Evolutionary conservation across 2,113 vertebrate genomes (phyloP).

Genomic region (Perognathus longimembris): DNA sequence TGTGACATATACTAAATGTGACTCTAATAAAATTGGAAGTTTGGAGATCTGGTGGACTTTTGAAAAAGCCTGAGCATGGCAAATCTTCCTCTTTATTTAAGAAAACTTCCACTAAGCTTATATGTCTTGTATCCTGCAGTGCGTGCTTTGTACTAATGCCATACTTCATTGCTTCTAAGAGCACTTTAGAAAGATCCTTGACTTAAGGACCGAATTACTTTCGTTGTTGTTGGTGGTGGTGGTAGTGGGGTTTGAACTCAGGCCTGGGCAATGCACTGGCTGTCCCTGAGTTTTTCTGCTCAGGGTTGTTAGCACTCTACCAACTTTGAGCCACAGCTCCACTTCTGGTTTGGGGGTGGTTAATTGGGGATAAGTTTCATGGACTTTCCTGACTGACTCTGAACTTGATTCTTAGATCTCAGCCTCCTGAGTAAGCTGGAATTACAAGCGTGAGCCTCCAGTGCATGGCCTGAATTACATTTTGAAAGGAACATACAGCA

Average conservation of each 20-base stretch:
- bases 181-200: not conserved
- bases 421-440: no score
- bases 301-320: no score
- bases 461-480: not conserved
- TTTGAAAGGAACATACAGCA: constrained; percentile 8
- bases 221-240: not conserved
- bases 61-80: not conserved
- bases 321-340: no score
- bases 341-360: no score
- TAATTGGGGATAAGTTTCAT: no score
- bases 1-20: not conserved
- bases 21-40: constrained; percentile 26
- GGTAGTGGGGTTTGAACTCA: no score
- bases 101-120: not conserved
- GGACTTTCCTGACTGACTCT: no score
- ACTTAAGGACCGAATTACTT: not conserved
- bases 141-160: constrained; percentile 2
- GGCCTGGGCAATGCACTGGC: no score
- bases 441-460: not conserved
- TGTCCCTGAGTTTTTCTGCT: no score
- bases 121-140: not conserved
- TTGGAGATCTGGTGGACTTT: not conserved
- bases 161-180: not conserved
- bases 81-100: constrained; percentile 20
- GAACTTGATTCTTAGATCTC: not conserved